These are phyloP conservation scores for Panagrolaimus sp. DNA, from an alignment of 1,140 invertebrate species.

Conservation along the genomic window DNA sequence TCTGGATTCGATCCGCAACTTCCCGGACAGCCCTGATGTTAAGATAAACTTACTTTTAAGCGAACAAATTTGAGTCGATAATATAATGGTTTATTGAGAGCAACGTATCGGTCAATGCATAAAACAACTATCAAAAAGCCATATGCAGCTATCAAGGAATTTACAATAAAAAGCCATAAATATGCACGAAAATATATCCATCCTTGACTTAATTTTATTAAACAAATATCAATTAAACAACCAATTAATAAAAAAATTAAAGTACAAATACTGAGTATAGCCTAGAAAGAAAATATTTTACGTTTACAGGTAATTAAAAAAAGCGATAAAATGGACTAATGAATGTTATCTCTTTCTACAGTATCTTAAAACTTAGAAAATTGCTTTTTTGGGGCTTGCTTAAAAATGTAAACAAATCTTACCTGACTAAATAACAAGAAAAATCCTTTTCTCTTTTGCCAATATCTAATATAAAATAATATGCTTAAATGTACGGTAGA, in stretches of 20 bases:
- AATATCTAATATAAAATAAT: slow-evolving; percentile 29
- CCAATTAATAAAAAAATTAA: slow-evolving; percentile 23
- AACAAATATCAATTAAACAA: slow-evolving; percentile 25
- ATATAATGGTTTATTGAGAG: slow-evolving; percentile 24
- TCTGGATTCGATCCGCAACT: no score
- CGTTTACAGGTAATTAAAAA: no score
- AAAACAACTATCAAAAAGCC: slow-evolving; percentile 27
- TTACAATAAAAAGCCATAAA: slow-evolving; percentile 25
- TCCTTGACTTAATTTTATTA: slow-evolving; percentile 14
- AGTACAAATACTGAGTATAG: slow-evolving; percentile 24
- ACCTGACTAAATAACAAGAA: slow-evolving; percentile 25
- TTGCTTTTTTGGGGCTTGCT: background rate
- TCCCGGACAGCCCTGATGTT: no score
- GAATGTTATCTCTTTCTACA: background rate
- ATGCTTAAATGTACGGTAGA: slow-evolving; percentile 17
- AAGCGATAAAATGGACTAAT: no score
- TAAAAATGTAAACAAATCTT: background rate
- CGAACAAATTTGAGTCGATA: slow-evolving; percentile 19
- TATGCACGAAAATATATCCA: slow-evolving; percentile 27
- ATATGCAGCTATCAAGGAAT: slow-evolving; percentile 24
- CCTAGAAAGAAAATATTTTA: slow-evolving; percentile 16
- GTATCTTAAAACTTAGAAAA: background rate
- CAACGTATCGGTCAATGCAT: slow-evolving; percentile 27
- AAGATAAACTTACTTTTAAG: slow-evolving; percentile 18
- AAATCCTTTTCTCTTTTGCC: slow-evolving; percentile 25